Evolutionary conservation across 2,113 vertebrate genomes (phyloP), one percentile per base, ranked within the genome.

Genomic region (Petromus typicus): DNA sequence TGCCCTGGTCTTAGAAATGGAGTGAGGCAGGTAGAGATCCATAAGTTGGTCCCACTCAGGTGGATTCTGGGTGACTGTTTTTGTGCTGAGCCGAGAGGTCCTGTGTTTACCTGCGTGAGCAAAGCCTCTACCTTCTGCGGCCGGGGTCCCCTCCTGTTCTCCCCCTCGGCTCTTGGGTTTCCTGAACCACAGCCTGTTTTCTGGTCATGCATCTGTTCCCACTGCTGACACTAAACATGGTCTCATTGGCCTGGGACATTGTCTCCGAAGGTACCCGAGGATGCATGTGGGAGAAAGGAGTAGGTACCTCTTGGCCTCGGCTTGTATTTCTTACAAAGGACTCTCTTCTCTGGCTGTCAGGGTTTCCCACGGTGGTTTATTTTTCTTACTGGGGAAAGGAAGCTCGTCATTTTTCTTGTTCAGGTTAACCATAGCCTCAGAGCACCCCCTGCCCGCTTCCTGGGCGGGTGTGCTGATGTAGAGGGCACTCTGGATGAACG

Each of bases 221-320:
- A 2, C 32, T 66, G 6, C 66, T 40, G 43, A 32, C 22, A 22
- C 9, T 16, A 0, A 9, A 34, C 20, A 4, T 20, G 23, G 73
- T 73, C 80, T 86, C 45, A 34, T 20, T 25, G 56, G 75, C 85
- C 40, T 17, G 43, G 67, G 8, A n/a, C 66, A 1, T 56, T 30
- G 6, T 0, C 84, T 61, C 51, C 0, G 75, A 51, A 27, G 45
- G 61, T 14, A 54, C 1, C 23, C 0, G 25, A 7, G 0, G 25
- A 12, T 45, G 7, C 0, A 0, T 23, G 40, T 9, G 34, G 2
- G 37, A 66, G 73, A 82, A 64, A 48, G 14, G 56, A 0, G 0
- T 37, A 17, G 1, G 56, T 7, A 2, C 59, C 73, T 85, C 69
- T 76, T 18, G 75, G 30, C 34, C 27, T 5, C 7, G 9, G 17